A percentile compares a stretch with the other conserved stretches of the same genome.
Evolutionary conservation across 2,888 invertebrate species (phyloP).

Genomic region (Tryphoninae sp.): DNA sequence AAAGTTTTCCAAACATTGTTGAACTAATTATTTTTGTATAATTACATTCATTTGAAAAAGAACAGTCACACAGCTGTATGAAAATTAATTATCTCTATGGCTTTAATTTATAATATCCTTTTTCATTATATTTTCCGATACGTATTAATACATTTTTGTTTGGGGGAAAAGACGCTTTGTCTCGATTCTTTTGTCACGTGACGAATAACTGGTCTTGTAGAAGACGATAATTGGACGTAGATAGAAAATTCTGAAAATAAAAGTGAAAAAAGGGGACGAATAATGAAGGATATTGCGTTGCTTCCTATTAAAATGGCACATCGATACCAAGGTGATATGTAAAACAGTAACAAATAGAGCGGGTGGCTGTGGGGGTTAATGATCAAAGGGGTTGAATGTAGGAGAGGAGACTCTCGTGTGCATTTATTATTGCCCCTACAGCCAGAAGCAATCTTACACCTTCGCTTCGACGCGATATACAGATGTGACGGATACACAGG

Average conservation of each 20-base stretch:
- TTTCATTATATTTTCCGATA: conserved; percentile 6
- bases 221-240: conserved; percentile 31
- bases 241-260: not conserved
- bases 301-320: conserved; percentile 14
- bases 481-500: not conserved
- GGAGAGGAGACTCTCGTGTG: conserved; percentile 18
- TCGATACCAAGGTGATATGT: conserved; percentile 16
- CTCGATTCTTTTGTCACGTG: not conserved
- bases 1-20: not conserved
- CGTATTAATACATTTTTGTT: conserved; percentile 25
- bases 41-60: not conserved
- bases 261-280: not conserved
- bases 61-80: not conserved
- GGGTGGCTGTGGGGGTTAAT: conserved; percentile 10
- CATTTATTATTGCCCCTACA: conserved; percentile 24
- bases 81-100: not conserved
- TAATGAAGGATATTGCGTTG: not conserved
- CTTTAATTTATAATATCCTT: conserved; percentile 16
- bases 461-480: not conserved
- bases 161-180: conserved; percentile 3
- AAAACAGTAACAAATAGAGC: conserved; percentile 29
- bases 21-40: not conserved
- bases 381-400: conserved; percentile 29
- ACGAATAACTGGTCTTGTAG: not conserved
- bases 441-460: conserved; percentile 17